Evolutionary conservation across 2,113 vertebrate genomes (phyloP).

Genomic region (Ahaetulla prasina): DNA sequence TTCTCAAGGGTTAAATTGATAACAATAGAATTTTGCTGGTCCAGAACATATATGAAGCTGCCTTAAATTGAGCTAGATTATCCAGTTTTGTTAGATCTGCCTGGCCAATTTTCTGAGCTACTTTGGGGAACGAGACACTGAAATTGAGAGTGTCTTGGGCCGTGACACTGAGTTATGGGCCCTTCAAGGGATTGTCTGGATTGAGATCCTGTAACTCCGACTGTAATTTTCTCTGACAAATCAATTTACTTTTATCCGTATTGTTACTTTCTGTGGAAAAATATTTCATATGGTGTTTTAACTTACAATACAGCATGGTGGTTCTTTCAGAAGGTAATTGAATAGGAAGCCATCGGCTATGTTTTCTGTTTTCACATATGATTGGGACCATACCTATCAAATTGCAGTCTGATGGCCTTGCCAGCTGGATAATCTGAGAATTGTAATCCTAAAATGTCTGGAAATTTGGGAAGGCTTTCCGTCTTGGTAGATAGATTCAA

Average conservation of each 20-base stretch:
- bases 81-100: neutral
- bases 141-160: too few relatives aligned
- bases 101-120: neutral
- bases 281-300: neutral
- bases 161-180: neutral
- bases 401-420: neutral
- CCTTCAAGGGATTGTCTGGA: neutral
- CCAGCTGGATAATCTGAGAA: neutral
- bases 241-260: neutral
- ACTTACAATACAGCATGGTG: neutral
- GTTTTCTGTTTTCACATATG: neutral
- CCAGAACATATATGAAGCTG: neutral
- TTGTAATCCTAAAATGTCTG: neutral
- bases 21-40: neutral
- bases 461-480: neutral
- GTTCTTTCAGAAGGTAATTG: neutral
- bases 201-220: neutral
- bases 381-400: neutral
- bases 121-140: neutral
- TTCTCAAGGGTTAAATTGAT: neutral
- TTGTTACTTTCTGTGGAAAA: neutral
- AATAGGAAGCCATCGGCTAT: neutral
- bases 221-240: neutral
- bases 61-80: neutral
- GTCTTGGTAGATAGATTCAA: neutral